Percentiles rank a stretch among this genome's conserved stretches.
phyloP scores from a whole-genome alignment of 2,888 invertebrate species.

The Drosophila maculinotata region DNA sequence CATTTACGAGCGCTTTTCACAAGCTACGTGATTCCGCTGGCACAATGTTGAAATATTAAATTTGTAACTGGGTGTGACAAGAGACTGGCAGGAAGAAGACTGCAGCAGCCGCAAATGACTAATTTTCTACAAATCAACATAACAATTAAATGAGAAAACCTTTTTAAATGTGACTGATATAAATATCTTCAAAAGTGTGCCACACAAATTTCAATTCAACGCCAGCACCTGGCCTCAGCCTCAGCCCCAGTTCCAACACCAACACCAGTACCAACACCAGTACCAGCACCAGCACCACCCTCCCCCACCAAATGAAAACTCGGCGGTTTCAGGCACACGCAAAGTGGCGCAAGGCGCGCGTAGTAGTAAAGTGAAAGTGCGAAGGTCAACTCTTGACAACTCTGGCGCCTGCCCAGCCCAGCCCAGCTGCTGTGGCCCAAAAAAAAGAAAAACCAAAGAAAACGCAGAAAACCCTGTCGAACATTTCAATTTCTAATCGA shows the following conservation, averaged over 20 bases:
- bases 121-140: slow-evolving; percentile 10
- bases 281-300: slow-evolving; percentile 4
- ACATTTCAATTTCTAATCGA: slow-evolving; percentile 23
- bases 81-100: slow-evolving; percentile 26
- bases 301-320: slow-evolving; percentile 70
- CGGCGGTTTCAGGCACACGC: slow-evolving; percentile 76
- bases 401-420: slow-evolving; percentile 68
- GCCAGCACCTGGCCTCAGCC: slow-evolving; percentile 40
- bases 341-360: slow-evolving; percentile 68
- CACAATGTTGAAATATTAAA: slow-evolving; percentile 73
- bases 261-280: slow-evolving; percentile 17
- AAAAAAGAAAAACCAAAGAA: slow-evolving; percentile 8
- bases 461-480: too few relatives aligned
- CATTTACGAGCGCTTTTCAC: slow-evolving; percentile 64
- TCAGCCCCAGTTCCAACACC: slow-evolving; percentile 19
- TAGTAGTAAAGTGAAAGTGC: slow-evolving; percentile 81
- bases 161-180: slow-evolving; percentile 12
- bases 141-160: slow-evolving; percentile 17
- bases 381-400: slow-evolving; percentile 72
- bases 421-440: slow-evolving; percentile 43
- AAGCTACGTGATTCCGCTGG: slow-evolving; percentile 65
- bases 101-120: slow-evolving; percentile 15
- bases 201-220: slow-evolving; percentile 43
- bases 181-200: slow-evolving; percentile 7
- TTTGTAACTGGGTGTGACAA: slow-evolving; percentile 79